These are phyloP conservation scores for Lapara coniferarum DNA, from an alignment of 2,888 invertebrate species.

Conservation along the genomic window DNA sequence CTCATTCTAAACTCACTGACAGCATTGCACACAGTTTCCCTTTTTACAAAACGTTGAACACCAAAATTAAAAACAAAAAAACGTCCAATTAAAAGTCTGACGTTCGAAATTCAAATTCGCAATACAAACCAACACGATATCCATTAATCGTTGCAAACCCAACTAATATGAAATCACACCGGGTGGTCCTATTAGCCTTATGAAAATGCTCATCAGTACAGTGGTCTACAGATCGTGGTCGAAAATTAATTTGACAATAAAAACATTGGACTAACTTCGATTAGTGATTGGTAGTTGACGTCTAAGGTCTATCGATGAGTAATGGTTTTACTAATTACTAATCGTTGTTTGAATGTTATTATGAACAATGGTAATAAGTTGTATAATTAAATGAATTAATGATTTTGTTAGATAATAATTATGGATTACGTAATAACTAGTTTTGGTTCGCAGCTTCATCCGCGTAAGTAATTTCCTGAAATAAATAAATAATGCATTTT, in stretches of 20 bases:
- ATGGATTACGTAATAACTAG: too few species aligned
- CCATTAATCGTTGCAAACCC: slow-evolving; percentile 24
- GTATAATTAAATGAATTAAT: not conserved
- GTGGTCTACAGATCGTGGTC: not conserved
- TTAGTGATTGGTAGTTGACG: slow-evolving; percentile 2
- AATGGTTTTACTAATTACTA: slow-evolving; percentile 15
- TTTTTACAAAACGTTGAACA: not conserved
- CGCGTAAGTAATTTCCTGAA: too few species aligned
- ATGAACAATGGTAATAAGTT: not conserved
- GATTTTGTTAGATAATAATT: too few species aligned
- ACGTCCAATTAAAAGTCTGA: slow-evolving; percentile 8
- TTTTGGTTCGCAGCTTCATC: too few species aligned
- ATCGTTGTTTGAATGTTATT: slow-evolving; percentile 20
- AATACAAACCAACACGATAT: slow-evolving; percentile 12
- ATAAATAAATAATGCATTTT: too few species aligned
- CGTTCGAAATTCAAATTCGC: slow-evolving; percentile 26
- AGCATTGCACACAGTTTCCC: too few species aligned
- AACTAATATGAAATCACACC: slow-evolving; percentile 34
- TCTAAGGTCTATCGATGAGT: slow-evolving; percentile 10
- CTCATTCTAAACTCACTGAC: too few species aligned
- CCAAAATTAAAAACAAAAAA: not conserved
- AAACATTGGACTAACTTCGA: not conserved
- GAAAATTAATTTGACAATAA: slow-evolving; percentile 17
- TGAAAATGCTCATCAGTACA: slow-evolving; percentile 32
- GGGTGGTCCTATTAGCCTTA: slow-evolving; percentile 47